Evolutionary conservation across 2,797 vertebrate species (phyloP).

Genomic region (Zalophus californianus): DNA sequence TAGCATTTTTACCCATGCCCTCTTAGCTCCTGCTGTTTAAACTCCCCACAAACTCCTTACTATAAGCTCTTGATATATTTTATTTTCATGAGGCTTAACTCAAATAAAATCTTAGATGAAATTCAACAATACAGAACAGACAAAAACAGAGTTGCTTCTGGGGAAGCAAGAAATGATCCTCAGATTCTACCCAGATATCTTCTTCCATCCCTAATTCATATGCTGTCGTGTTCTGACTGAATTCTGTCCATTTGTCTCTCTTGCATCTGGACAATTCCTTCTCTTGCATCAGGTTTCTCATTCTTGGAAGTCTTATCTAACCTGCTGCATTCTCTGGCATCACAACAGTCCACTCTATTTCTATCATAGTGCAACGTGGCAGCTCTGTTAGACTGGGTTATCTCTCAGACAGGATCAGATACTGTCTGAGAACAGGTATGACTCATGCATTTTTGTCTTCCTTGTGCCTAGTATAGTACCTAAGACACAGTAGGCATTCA

Average conservation of each 20-base stretch:
- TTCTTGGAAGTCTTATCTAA: not conserved
- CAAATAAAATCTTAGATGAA: not conserved
- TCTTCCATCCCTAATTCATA: not conserved
- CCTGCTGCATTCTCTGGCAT: not conserved
- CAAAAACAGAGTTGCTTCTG: not conserved
- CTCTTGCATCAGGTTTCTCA: not conserved
- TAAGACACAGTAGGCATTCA: not conserved
- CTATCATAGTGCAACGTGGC: fast-evolving
- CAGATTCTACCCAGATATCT: not conserved
- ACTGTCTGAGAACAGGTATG: not conserved
- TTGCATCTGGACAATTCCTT: not conserved
- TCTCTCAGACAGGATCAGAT: not conserved
- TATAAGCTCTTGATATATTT: not conserved
- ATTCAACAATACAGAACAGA: not conserved
- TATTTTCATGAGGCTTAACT: not conserved
- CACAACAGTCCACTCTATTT: not conserved
- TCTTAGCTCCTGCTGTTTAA: not conserved
- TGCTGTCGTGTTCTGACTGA: not conserved
- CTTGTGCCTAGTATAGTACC: not conserved
- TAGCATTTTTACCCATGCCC: conserved; percentile 22
- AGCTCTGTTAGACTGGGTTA: not conserved
- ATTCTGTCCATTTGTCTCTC: not conserved
- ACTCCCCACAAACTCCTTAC: not conserved
- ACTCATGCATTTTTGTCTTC: not conserved
- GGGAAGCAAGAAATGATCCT: not conserved